Conservation (phyloP, 2,888 invertebrate species). For the Trichopoda pennipes region DNA sequence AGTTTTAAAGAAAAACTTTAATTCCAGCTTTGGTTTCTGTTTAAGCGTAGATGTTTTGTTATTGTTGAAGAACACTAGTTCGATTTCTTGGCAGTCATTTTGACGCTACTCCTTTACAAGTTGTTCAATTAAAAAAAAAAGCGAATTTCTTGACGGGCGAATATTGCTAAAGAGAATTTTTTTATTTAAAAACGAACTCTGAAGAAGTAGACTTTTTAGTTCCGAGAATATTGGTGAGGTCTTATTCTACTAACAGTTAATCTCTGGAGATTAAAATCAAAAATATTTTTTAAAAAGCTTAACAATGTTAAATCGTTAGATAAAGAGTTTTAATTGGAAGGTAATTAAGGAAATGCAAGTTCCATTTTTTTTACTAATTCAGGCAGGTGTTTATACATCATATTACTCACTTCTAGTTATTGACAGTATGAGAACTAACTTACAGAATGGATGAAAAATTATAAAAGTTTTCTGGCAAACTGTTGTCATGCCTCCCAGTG, state of each 20-base stretch:
- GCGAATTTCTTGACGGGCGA: conserved; percentile 13
- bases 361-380: too few relatives aligned
- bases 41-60: background rate
- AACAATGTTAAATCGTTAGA: background rate
- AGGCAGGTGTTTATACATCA: too few relatives aligned
- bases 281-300: background rate
- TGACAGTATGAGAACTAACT: too few relatives aligned
- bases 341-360: too few relatives aligned
- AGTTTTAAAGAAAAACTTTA: background rate
- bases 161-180: background rate
- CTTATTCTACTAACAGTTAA: conserved; percentile 28
- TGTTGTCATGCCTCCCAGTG: too few relatives aligned
- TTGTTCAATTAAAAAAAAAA: conserved; percentile 6
- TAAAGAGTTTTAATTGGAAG: too few relatives aligned
- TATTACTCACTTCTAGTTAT: too few relatives aligned
- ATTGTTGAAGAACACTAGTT: conserved; percentile 18
- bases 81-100: conserved; percentile 58
- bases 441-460: too few relatives aligned
- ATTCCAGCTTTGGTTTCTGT: background rate
- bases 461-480: too few relatives aligned
- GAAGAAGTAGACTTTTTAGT: background rate
- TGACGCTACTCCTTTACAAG: conserved; percentile 48
- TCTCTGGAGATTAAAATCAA: conserved; percentile 30
- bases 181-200: conserved; percentile 12
- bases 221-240: conserved; percentile 36